These are phyloP conservation scores for Eristalis tenax DNA, from an alignment of 2,888 invertebrate genomes.

Conservation along the genomic window DNA sequence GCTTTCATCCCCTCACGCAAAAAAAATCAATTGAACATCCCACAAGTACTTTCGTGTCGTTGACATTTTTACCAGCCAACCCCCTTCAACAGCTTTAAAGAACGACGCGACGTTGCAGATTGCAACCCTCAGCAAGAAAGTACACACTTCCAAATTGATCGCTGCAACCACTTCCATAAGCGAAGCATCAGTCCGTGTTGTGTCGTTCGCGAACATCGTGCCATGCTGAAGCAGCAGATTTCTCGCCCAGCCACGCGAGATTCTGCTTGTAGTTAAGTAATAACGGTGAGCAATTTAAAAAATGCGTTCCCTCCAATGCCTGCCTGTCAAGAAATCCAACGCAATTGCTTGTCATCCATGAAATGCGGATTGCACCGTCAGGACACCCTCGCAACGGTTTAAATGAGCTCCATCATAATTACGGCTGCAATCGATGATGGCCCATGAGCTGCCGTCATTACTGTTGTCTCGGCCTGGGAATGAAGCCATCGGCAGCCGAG, in stretches of 20 bases:
- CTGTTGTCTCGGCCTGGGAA: slow-evolving; percentile 24
- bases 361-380: neutral
- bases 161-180: too few species aligned
- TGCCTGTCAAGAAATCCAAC: slow-evolving; percentile 16
- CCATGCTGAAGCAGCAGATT: neutral
- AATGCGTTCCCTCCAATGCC: neutral
- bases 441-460: slow-evolving; percentile 21
- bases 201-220: neutral
- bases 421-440: slow-evolving; percentile 53
- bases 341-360: slow-evolving; percentile 3
- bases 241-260: neutral
- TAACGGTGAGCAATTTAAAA: neutral
- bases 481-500: neutral
- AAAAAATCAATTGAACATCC: too few species aligned
- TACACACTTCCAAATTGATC: too few species aligned
- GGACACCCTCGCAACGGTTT: neutral
- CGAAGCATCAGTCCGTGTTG: too few species aligned
- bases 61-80: too few species aligned
- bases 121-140: too few species aligned
- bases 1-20: too few species aligned
- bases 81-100: too few species aligned
- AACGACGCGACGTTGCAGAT: too few species aligned
- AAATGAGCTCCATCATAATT: slow-evolving; percentile 59
- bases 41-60: too few species aligned
- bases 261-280: neutral